Percentiles rank a stretch among this genome's conserved stretches.
Evolutionary conservation across 1,140 invertebrate genomes (phyloP).

Genomic region (Leptoteleia sp.): DNA sequence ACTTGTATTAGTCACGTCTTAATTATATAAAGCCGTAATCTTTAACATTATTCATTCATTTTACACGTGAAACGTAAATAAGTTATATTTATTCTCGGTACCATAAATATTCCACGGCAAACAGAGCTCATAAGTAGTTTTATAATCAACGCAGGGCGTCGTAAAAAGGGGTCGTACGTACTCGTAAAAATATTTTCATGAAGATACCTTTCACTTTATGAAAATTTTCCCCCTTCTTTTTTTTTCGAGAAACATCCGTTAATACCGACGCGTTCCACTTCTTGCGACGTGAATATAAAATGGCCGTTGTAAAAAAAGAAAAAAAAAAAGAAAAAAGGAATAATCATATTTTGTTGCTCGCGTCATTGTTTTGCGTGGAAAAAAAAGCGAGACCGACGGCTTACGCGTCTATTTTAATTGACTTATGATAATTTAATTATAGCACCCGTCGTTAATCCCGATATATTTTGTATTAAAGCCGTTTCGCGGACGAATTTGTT

Average conservation of each 20-base stretch:
- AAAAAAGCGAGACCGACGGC: background rate
- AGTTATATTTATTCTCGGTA: background rate
- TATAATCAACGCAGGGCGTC: conserved; percentile 25
- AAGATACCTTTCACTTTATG: conserved; percentile 49
- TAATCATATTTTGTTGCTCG: conserved; percentile 45
- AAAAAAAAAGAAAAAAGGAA: no score
- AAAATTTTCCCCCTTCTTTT: no score
- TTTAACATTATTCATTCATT: conserved; percentile 7
- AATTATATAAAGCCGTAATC: conserved; percentile 29
- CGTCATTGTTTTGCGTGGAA: conserved; percentile 22
- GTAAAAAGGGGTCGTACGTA: conserved; percentile 23
- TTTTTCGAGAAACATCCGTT: conserved; percentile 41
- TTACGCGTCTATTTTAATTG: no score
- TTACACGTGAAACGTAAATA: conserved; percentile 1
- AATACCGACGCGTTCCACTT: conserved; percentile 43
- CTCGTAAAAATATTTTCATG: conserved; percentile 42
- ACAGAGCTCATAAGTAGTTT: conserved; percentile 32
- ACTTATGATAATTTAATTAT: no score
- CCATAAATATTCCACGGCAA: background rate
- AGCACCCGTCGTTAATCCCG: no score
- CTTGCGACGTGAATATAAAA: conserved; percentile 46
- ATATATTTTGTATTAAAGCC: no score
- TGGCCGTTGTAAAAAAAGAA: conserved; percentile 16
- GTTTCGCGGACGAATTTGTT: no score
- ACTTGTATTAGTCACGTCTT: conserved; percentile 45